These are phyloP conservation scores for Phragmatobia fuliginosa DNA, from an alignment of 2,888 invertebrate species.

Conservation along the genomic window DNA sequence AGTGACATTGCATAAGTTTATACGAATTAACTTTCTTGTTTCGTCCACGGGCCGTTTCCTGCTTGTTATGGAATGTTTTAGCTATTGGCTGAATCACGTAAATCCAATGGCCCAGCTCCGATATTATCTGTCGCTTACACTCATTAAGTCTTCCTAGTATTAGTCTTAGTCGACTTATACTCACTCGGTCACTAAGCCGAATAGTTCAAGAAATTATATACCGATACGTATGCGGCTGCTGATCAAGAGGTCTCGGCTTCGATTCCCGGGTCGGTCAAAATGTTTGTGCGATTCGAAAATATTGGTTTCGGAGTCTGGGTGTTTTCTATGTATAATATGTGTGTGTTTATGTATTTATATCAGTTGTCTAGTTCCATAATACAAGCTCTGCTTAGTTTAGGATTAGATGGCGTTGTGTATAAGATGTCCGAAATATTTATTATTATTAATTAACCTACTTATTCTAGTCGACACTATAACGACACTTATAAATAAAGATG, in stretches of 20 bases:
- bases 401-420: too few relatives aligned
- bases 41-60: background rate
- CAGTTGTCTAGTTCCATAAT: too few relatives aligned
- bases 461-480: constrained; percentile 12
- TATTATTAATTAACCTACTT: background rate
- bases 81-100: background rate
- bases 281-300: too few relatives aligned
- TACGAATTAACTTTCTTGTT: background rate
- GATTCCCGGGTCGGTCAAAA: too few relatives aligned
- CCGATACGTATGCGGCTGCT: too few relatives aligned
- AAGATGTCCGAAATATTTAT: too few relatives aligned
- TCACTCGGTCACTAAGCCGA: background rate
- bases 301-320: too few relatives aligned
- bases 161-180: background rate
- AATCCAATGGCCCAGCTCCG: background rate
- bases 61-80: too few relatives aligned
- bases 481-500: constrained; percentile 20
- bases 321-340: too few relatives aligned
- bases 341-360: too few relatives aligned
- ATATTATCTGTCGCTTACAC: background rate
- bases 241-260: too few relatives aligned
- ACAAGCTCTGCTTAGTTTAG: too few relatives aligned
- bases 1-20: background rate
- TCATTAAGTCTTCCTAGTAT: background rate
- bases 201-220: background rate